These are phyloP conservation scores for Pteronotus mesoamericanus DNA, from an alignment of 2,797 vertebrate genomes.

Conservation along the genomic window DNA sequence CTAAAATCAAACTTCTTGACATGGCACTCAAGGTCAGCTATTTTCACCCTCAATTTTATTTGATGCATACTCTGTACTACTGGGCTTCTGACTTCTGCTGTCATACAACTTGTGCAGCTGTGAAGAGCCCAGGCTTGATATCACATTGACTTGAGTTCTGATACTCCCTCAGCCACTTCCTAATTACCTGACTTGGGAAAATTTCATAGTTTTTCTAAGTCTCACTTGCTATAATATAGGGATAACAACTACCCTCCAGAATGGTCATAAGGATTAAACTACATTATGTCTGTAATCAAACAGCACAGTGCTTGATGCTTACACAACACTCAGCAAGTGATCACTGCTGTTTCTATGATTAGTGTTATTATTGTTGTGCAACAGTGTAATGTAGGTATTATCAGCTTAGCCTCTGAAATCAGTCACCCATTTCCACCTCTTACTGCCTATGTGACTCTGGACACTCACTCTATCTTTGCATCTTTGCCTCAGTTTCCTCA, in stretches of 20 bases:
- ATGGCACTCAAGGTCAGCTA: not conserved
- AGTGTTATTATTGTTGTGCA: not conserved
- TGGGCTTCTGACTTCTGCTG: not conserved
- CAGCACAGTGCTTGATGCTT: too few relatives aligned
- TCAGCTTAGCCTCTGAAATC: not conserved
- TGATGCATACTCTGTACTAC: fast-evolving
- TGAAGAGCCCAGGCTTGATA: not conserved
- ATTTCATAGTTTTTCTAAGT: not conserved
- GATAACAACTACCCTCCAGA: not conserved
- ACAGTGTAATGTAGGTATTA: not conserved
- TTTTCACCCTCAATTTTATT: not conserved
- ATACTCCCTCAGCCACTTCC: not conserved
- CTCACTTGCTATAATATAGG: not conserved
- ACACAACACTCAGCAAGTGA: not conserved
- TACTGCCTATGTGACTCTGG: not conserved
- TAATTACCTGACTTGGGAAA: not conserved
- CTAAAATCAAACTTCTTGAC: not conserved
- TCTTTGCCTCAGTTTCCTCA: not conserved
- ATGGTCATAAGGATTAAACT: not conserved
- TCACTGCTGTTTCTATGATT: fast-evolving
- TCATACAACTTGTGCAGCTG: not conserved
- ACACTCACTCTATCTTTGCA: not conserved
- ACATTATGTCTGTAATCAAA: not conserved
- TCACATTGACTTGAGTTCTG: not conserved
- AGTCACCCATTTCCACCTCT: not conserved